Conservation (phyloP, 2,797 vertebrate genomes). For the Epinephelus awoara region DNA sequence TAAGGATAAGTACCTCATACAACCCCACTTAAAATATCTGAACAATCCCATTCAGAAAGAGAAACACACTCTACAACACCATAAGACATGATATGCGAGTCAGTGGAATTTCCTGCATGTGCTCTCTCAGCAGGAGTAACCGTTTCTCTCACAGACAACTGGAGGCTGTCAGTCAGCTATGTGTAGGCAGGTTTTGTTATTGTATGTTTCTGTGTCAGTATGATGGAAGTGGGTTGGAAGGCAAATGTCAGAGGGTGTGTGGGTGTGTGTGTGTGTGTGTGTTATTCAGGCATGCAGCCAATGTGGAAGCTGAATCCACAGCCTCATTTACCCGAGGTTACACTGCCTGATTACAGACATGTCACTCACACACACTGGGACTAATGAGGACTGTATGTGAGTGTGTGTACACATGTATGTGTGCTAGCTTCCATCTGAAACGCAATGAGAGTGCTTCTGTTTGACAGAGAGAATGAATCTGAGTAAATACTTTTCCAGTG, state of each 20-base stretch:
- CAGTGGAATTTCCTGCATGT: slow-evolving; percentile 12
- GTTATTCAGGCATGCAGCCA: slow-evolving; percentile 24
- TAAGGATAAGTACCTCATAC: too few relatives aligned
- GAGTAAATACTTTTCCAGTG: neutral
- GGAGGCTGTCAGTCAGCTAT: slow-evolving; percentile 33
- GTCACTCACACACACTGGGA: slow-evolving; percentile 23
- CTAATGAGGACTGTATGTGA: slow-evolving; percentile 7
- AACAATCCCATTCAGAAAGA: neutral
- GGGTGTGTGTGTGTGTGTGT: slow-evolving; percentile 12
- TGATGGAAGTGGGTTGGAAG: slow-evolving; percentile 1
- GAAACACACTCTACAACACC: neutral
- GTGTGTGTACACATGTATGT: neutral
- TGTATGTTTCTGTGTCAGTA: slow-evolving; percentile 23
- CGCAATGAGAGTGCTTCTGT: neutral
- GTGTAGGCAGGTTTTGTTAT: neutral
- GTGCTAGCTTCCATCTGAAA: neutral
- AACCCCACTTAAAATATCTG: too few relatives aligned
- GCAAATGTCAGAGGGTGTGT: slow-evolving; percentile 23
- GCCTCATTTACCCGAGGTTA: slow-evolving; percentile 42
- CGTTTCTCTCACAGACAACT: slow-evolving; percentile 6
- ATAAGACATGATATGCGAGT: neutral
- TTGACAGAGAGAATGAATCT: neutral
- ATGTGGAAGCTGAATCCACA: slow-evolving; percentile 17
- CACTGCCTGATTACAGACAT: slow-evolving; percentile 40
- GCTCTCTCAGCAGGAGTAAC: neutral